Percentiles rank a stretch among this genome's conserved stretches.
These are phyloP conservation scores for Bagarius yarrelli DNA, from an alignment of 2,113 vertebrate genomes.

Conservation along the genomic window DNA sequence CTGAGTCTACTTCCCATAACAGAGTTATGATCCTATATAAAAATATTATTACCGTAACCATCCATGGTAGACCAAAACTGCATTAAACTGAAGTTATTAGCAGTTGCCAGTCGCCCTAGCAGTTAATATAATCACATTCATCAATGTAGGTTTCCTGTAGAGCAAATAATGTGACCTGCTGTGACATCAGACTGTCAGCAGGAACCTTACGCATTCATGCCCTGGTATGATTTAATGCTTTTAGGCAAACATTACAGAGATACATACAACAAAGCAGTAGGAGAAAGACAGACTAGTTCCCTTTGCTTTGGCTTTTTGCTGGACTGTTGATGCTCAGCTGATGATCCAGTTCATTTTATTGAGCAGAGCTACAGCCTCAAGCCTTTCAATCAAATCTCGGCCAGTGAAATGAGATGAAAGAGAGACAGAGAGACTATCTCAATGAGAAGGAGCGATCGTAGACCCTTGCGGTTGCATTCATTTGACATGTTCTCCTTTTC, in stretches of 20 bases:
- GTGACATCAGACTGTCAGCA: not conserved
- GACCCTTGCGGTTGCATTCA: conserved; percentile 14
- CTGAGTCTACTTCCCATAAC: too few species aligned
- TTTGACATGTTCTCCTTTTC: conserved; percentile 30
- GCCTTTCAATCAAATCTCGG: conserved; percentile 53
- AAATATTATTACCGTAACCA: not conserved
- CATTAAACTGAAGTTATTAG: not conserved
- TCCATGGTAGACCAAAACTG: not conserved
- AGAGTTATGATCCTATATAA: not conserved
- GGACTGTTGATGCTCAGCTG: conserved; percentile 22
- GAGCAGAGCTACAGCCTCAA: conserved; percentile 42
- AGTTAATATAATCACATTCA: not conserved
- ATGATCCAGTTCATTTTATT: conserved; percentile 39
- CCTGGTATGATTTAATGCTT: not conserved
- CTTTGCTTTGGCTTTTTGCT: conserved; percentile 4
- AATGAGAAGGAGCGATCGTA: conserved; percentile 31
- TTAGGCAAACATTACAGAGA: not conserved
- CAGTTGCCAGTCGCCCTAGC: not conserved
- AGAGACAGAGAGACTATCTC: conserved; percentile 22
- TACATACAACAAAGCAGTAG: not conserved
- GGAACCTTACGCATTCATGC: not conserved
- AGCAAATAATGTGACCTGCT: not conserved
- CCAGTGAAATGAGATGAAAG: conserved; percentile 45
- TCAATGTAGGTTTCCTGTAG: not conserved
- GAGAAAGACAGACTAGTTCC: not conserved